A percentile compares a stretch with the other conserved stretches of the same genome.
Evolutionary conservation across 1,140 invertebrate species (phyloP).

Genomic region (Harpegnathos saltator): DNA sequence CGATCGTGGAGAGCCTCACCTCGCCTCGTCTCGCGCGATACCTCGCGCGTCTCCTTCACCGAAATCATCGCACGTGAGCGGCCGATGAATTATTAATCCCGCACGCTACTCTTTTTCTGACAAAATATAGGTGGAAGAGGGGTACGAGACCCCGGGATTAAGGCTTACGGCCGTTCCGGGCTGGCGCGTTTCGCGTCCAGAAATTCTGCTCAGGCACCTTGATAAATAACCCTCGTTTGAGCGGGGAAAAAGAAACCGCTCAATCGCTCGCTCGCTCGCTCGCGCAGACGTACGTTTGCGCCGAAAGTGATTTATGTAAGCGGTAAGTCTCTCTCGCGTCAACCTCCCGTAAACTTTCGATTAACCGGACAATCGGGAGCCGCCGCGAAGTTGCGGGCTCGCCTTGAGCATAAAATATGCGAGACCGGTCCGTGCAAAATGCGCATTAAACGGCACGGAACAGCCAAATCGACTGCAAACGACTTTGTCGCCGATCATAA

Average conservation of each 20-base stretch:
- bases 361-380: slow-evolving; percentile 13
- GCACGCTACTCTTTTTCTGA: slow-evolving; percentile 3
- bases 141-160: not conserved
- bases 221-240: slow-evolving; percentile 34
- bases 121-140: slow-evolving; percentile 17
- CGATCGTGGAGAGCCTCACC: not conserved
- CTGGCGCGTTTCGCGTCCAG: slow-evolving; percentile 8
- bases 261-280: not conserved
- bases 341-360: slow-evolving; percentile 14
- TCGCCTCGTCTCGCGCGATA: not conserved
- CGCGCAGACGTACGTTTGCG: not conserved
- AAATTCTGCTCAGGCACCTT: slow-evolving; percentile 41
- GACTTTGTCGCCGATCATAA: no score
- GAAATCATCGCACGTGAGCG: slow-evolving; percentile 2
- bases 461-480: no score
- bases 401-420: not conserved
- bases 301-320: slow-evolving; percentile 58
- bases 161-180: not conserved
- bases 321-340: slow-evolving; percentile 11
- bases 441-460: no score
- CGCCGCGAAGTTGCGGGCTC: not conserved
- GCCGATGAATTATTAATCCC: slow-evolving; percentile 13
- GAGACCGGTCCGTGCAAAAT: no score
- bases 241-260: not conserved
- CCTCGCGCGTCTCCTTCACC: not conserved